Conservation (phyloP, 2,888 invertebrate species). For the Synergus gifuensis region DNA sequence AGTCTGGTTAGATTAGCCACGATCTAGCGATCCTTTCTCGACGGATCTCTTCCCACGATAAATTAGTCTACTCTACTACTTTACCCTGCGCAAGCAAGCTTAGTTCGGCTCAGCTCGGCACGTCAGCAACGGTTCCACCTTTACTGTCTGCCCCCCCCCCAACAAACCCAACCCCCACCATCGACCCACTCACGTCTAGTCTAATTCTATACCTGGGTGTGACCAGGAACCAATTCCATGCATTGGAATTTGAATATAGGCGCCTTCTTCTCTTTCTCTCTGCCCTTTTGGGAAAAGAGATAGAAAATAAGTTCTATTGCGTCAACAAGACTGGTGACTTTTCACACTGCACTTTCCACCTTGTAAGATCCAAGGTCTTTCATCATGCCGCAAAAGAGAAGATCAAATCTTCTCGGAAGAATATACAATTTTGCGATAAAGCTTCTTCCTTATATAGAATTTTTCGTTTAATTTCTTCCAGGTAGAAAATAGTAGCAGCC, state of each 20-base stretch:
- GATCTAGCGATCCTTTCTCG: constrained; percentile 49
- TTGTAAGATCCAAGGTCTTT: neutral
- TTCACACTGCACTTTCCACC: constrained; percentile 3
- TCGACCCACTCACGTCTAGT: constrained; percentile 44
- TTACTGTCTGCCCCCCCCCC: neutral
- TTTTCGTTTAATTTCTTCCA: too few species aligned
- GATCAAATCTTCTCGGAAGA: neutral
- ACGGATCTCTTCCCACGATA: constrained; percentile 54
- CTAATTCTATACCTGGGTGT: constrained; percentile 42
- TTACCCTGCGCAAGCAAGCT: neutral
- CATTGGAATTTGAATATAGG: constrained; percentile 49
- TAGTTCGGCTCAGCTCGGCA: neutral
- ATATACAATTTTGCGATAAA: neutral
- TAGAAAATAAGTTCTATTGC: neutral
- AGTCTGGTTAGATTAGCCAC: constrained; percentile 49
- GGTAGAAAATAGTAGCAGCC: too few species aligned
- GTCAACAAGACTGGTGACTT: neutral
- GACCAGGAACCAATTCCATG: constrained; percentile 49
- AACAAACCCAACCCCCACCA: neutral
- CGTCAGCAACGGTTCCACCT: constrained; percentile 16
- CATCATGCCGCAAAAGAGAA: neutral
- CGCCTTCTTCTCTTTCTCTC: constrained; percentile 30
- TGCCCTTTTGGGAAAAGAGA: neutral
- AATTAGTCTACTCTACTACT: constrained; percentile 46
- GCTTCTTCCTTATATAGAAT: too few species aligned